Percentiles rank a stretch among this genome's conserved stretches.
Conservation (phyloP, 2,113 vertebrate species). For the Thalassarche chlororhynchos region DNA sequence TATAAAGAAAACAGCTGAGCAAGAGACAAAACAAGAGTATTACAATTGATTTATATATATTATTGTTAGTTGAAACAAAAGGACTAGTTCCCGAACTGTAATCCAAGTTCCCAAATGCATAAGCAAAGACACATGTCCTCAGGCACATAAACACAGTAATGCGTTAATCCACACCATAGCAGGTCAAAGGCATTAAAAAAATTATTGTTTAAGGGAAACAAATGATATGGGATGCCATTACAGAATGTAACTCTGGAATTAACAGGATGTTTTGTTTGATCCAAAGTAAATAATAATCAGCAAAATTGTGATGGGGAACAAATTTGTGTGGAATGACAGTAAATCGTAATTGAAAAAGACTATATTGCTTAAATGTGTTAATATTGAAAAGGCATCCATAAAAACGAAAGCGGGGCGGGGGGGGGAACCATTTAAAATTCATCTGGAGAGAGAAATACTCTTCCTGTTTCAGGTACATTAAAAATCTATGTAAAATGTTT, state of each 20-base stretch:
- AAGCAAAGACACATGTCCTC: neutral
- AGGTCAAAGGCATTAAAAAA: neutral
- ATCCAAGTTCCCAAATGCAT: neutral
- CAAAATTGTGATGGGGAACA: neutral
- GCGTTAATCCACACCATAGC: rapidly evolving
- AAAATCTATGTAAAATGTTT: neutral
- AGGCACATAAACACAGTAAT: neutral
- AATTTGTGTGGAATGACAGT: neutral
- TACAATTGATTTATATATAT: neutral
- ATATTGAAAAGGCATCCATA: neutral
- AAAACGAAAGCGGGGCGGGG: neutral
- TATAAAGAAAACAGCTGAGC: neutral
- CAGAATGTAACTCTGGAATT: neutral
- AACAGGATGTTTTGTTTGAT: neutral
- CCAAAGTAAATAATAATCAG: neutral
- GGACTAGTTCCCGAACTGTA: neutral
- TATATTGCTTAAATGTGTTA: neutral
- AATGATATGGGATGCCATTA: neutral
- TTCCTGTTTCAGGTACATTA: neutral
- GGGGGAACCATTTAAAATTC: neutral
- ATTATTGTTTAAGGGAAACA: neutral
- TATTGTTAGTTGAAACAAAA: neutral
- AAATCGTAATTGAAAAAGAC: neutral
- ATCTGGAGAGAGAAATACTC: neutral
- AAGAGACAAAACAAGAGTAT: neutral